Percentiles rank a stretch among this genome's conserved stretches.
Evolutionary conservation across 2,888 invertebrate genomes (phyloP).

Genomic region (Heliconius charithonia): DNA sequence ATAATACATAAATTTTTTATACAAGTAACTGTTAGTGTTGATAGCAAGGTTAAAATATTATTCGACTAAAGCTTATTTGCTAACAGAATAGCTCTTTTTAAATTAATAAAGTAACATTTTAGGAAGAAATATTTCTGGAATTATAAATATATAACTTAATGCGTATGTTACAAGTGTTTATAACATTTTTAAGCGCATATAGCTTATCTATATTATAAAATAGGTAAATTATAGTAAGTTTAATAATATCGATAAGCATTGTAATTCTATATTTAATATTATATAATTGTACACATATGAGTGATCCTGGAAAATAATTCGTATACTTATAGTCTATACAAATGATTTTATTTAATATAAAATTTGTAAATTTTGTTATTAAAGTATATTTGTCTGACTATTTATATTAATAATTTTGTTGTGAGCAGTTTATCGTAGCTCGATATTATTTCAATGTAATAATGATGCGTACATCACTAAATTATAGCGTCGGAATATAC

Average conservation of each 20-base stretch:
- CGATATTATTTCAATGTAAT: conserved; percentile 25
- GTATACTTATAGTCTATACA: neutral
- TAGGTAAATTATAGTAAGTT: neutral
- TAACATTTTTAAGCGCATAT: neutral
- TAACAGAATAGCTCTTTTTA: neutral
- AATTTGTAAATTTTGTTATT: neutral
- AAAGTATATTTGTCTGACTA: neutral
- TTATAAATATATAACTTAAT: neutral
- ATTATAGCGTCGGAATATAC: conserved; percentile 56
- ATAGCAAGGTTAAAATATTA: neutral
- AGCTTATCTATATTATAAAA: neutral
- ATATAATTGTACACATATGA: neutral
- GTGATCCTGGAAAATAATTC: neutral
- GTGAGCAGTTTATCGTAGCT: conserved; percentile 35
- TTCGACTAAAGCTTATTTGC: neutral
- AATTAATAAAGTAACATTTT: neutral
- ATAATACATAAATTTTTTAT: neutral
- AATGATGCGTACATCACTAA: conserved; percentile 45
- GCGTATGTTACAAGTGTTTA: neutral
- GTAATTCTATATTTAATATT: neutral
- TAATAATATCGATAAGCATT: neutral
- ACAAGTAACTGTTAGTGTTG: neutral
- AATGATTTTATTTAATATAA: neutral
- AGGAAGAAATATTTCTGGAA: neutral
- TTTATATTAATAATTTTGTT: too few species aligned